Evolutionary conservation across 2,888 invertebrate species (phyloP), one percentile per base, ranked within the genome.

Genomic region (Lithophane leautieri): DNA sequence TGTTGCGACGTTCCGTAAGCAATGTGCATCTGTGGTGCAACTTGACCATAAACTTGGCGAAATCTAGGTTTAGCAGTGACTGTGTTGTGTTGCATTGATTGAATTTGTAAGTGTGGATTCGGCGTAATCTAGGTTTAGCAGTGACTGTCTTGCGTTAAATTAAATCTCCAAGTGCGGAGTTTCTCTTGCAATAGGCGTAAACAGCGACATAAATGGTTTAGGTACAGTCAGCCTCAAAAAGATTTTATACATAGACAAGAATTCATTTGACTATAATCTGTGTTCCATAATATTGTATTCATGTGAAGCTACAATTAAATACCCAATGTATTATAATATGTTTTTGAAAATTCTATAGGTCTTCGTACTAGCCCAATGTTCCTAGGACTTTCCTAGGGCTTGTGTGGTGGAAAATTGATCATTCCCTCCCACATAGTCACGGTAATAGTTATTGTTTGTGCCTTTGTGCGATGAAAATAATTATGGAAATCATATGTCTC

Each of bases 31-130:
- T 61, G 19, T 25, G 44, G 52, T 75, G 67, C 66, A 14, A 77
- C 47, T 40, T 40, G 44, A 9, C 77, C 52, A 22, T 74, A 54
- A 76, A 44, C 50, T 76, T 61, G 14, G 19, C 16, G 42, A 62
- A 76, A 74, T 34, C 76, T 52, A 52, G n/a, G 76, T 34, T 76
- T 76, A 61, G 12, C 19, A 44, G 22, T 34, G 16, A 76, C 22
- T 3, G 2, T 44, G 1, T 34, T 34, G 25, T 22, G 25, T 40
- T 47, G 0, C 11, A 40, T 73, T 56, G 22, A 73, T 73, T 58
- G 34, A 34, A 34, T 34, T 6, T 34, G 34, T 34, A 34, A 34
- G 34, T 34, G 34, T 34, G 34, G 34, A 34, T 34, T 34, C 34
- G 34, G 34, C 6, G 34, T 6, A 34, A 34, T 34, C 34, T 34